Evolutionary conservation across 1,140 invertebrate species (phyloP), one percentile per base, ranked within the genome.

Genomic region (Chlorops oryzae): DNA sequence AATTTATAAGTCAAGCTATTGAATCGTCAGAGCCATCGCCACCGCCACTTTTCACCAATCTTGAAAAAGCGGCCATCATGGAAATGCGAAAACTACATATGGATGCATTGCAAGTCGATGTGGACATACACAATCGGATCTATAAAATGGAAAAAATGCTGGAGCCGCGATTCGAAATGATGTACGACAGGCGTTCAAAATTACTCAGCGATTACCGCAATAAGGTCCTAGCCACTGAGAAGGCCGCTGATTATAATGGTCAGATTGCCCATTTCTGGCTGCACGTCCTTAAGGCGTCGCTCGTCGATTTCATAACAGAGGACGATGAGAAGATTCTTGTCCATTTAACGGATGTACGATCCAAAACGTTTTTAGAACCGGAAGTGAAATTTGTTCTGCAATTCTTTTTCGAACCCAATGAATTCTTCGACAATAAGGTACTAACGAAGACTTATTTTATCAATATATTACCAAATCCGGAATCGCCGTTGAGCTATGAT

Each of bases 201-300:
- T n/a, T n/a, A n/a, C n/a, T n/a, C n/a, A n/a, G n/a, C n/a, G n/a
- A n/a, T n/a, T n/a, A n/a, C n/a, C n/a, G n/a, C n/a, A 55, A 51
- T 24, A 57, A 62, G 43, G 55, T 71, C 2, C 44, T 71, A 2
- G 63, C 28, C 7, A n/a, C 41, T 3, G 34, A 24, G 23, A 61
- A 60, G 1, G 62, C 63, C 22, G 21, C 59, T 1, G 54, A 38
- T 1, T n/a, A 43, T n/a, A 59, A 50, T 32, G 59, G 56, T 7
- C 92, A 91, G 20, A 85, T 96, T 62, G 85, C 88, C 12, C 82
- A 88, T 28, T 96, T 96, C 73, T 96, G 92, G 93, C 69, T 94
- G 21, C 91, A 84, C n/a, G 86, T 90, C 57, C 88, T 96, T 52
- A 90, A 89, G 59, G 91, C 63, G 5, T 69, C 65, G 85, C 78